Conservation (phyloP, 2,888 invertebrate genomes). For the Eremobia ochroleuca region DNA sequence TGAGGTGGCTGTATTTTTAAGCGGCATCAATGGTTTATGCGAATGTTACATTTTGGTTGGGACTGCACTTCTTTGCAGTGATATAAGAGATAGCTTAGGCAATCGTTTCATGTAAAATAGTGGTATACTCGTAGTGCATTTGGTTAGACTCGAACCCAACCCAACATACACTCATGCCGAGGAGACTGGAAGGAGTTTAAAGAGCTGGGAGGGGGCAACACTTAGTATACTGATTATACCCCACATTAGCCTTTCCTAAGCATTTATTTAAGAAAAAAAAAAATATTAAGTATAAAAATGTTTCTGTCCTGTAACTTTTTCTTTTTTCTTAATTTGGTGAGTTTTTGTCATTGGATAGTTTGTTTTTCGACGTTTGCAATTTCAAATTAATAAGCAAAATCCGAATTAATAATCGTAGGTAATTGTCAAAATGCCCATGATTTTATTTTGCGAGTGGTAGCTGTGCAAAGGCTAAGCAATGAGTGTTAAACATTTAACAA, state of each 20-base stretch:
- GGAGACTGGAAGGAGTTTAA: neutral
- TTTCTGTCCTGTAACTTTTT: neutral
- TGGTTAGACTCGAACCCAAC: neutral
- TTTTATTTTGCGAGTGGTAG: neutral
- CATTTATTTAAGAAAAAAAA: too few species aligned
- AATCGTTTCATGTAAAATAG: neutral
- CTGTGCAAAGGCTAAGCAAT: neutral
- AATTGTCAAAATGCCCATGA: neutral
- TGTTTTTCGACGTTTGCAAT: neutral
- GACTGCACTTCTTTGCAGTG: neutral
- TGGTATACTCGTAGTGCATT: too few species aligned
- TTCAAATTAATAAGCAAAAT: neutral
- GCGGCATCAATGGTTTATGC: conserved; percentile 14
- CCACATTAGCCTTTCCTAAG: too few species aligned
- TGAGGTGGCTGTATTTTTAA: conserved; percentile 23
- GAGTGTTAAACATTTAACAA: neutral
- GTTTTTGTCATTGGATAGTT: too few species aligned
- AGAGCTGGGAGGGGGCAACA: neutral
- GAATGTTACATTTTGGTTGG: neutral
- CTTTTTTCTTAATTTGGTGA: too few species aligned
- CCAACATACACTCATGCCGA: neutral
- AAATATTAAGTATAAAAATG: too few species aligned
- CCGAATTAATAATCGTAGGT: neutral
- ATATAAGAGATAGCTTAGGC: neutral
- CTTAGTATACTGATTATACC: too few species aligned